A percentile compares a stretch with the other conserved stretches of the same genome.
These are phyloP conservation scores for Chrysolophus pictus DNA, from an alignment of 2,797 vertebrate genomes.

Conservation along the genomic window DNA sequence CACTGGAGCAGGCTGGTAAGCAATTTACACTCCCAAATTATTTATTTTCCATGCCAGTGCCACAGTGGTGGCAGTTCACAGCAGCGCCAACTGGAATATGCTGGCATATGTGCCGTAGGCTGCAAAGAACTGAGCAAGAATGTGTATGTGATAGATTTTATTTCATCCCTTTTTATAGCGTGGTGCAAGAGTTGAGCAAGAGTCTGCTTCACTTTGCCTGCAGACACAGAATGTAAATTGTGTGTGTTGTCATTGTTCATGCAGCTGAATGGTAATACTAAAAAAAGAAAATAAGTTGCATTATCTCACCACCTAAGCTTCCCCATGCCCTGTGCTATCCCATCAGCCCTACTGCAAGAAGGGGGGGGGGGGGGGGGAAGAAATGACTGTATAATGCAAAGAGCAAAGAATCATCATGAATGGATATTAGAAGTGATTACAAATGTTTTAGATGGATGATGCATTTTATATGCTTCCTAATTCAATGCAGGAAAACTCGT, in stretches of 20 bases:
- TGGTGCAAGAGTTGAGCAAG: background rate
- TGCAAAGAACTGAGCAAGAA: background rate
- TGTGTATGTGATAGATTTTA: accelerated
- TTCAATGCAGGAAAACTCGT: background rate
- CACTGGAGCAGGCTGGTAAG: conserved; percentile 94
- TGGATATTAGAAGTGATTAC: background rate
- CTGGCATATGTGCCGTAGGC: background rate
- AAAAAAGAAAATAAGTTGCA: background rate
- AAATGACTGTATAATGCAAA: accelerated
- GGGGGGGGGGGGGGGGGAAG: accelerated
- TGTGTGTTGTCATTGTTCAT: accelerated
- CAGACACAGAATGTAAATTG: background rate
- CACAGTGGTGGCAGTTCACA: background rate
- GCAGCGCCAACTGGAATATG: accelerated
- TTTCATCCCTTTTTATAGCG: background rate
- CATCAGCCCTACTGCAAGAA: background rate
- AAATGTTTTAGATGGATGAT: accelerated
- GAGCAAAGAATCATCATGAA: accelerated
- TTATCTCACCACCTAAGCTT: background rate
- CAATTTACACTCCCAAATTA: background rate
- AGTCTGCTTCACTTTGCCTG: background rate
- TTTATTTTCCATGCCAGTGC: accelerated
- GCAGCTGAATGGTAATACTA: background rate
- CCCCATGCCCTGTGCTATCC: background rate
- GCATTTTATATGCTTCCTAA: accelerated